phyloP scores from a whole-genome alignment of 2,113 vertebrate species.

The Triplophysa siluroides region DNA sequence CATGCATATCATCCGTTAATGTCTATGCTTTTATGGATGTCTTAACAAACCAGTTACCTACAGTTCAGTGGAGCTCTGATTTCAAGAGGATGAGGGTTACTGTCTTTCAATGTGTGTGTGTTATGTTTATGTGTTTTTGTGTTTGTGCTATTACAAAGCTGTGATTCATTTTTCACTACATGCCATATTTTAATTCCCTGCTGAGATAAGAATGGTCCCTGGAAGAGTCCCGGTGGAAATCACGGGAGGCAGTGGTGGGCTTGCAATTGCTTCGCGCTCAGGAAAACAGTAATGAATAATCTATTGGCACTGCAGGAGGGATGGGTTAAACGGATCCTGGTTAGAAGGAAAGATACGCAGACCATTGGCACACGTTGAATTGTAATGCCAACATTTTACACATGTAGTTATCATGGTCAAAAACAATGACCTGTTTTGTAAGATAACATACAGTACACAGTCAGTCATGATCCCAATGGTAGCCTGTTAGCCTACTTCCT shows the following conservation, averaged over 20 bases:
- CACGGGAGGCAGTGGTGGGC: slow-evolving; percentile 64
- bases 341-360: not conserved
- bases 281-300: slow-evolving; percentile 57
- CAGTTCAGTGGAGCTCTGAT: slow-evolving; percentile 18
- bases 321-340: slow-evolving; percentile 36
- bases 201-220: slow-evolving; percentile 68
- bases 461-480: not conserved
- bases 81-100: not conserved
- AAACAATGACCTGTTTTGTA: slow-evolving; percentile 2
- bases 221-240: slow-evolving; percentile 77
- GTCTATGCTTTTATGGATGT: slow-evolving; percentile 37
- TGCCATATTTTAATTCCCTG: slow-evolving; percentile 70
- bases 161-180: slow-evolving; percentile 72
- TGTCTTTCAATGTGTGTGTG: slow-evolving; percentile 22
- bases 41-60: slow-evolving; percentile 43
- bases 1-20: not conserved
- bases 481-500: slow-evolving; percentile 27
- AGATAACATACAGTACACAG: not conserved
- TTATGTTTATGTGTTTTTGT: slow-evolving; percentile 30
- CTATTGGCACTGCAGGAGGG: slow-evolving; percentile 29
- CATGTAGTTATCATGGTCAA: not conserved
- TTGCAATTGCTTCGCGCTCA: slow-evolving; percentile 43
- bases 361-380: not conserved
- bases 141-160: slow-evolving; percentile 56
- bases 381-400: slow-evolving; percentile 9